Conservation (phyloP, 1,140 invertebrate genomes). For the Drosophila busckii region DNA sequence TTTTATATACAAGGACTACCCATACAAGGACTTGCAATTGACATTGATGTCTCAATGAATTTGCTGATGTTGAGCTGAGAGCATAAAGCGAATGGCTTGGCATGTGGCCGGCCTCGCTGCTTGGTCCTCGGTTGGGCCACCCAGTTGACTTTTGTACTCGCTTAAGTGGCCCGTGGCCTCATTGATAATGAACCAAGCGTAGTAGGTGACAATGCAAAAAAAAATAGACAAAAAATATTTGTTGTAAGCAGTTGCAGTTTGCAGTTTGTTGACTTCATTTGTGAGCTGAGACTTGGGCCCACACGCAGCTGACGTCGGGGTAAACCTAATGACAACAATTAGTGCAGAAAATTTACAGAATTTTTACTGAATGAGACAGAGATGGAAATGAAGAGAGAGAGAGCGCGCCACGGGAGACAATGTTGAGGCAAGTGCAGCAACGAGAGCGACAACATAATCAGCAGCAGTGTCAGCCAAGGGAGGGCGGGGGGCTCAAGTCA, state of each 20-base stretch:
- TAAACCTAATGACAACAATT: slow-evolving; percentile 65
- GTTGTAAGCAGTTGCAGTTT: too few species aligned
- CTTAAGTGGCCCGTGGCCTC: slow-evolving; percentile 30
- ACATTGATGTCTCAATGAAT: slow-evolving; percentile 6
- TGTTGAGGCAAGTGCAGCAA: slow-evolving; percentile 8
- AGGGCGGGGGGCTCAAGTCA: too few species aligned
- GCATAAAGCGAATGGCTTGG: background rate
- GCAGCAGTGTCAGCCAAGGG: slow-evolving; percentile 34
- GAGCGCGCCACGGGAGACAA: too few species aligned
- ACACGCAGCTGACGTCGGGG: slow-evolving; percentile 30
- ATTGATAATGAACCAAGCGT: background rate
- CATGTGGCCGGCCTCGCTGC: slow-evolving; percentile 2
- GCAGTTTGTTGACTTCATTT: slow-evolving; percentile 24
- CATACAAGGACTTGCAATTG: background rate
- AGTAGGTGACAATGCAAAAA: slow-evolving; percentile 40
- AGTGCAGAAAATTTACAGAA: slow-evolving; percentile 33
- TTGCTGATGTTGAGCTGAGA: background rate
- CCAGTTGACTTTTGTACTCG: background rate
- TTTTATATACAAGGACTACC: too few species aligned
- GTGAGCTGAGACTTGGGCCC: slow-evolving; percentile 26
- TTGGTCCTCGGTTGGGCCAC: too few species aligned
- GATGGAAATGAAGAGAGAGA: background rate
- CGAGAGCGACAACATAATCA: slow-evolving; percentile 60
- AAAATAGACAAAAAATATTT: too few species aligned
- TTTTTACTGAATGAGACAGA: background rate